phyloP scores from a whole-genome alignment of 2,113 vertebrate genomes.

The Trochalopteron elliotii region DNA sequence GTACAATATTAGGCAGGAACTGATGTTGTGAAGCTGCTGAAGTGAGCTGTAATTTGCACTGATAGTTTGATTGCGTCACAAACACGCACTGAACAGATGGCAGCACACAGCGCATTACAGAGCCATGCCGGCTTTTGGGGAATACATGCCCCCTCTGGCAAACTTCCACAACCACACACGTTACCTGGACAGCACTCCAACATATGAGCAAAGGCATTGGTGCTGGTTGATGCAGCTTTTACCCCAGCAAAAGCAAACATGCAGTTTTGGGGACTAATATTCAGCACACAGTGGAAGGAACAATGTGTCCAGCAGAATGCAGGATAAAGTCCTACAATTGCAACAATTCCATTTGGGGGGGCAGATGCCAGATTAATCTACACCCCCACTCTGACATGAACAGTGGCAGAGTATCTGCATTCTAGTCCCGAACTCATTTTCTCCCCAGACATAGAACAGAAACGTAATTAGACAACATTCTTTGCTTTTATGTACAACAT shows the following conservation, averaged over 20 bases:
- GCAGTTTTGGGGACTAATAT: slow-evolving; percentile 42
- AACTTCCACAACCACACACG: slow-evolving; percentile 59
- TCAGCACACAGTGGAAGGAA: slow-evolving; percentile 56
- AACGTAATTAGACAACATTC: slow-evolving; percentile 12
- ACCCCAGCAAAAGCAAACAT: slow-evolving; percentile 66
- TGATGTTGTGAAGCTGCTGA: slow-evolving; percentile 52
- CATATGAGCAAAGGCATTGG: slow-evolving; percentile 52
- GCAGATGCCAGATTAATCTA: background rate
- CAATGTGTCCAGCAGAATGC: slow-evolving; percentile 62
- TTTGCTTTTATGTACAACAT: slow-evolving; percentile 30
- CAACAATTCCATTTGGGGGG: background rate
- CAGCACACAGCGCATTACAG: slow-evolving; percentile 59
- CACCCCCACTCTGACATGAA: background rate
- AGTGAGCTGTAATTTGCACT: slow-evolving; percentile 36
- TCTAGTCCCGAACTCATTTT: slow-evolving; percentile 52
- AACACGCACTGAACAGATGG: slow-evolving; percentile 58
- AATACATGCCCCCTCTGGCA: slow-evolving; percentile 63
- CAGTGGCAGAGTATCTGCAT: slow-evolving; percentile 31
- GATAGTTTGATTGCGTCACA: slow-evolving; percentile 34
- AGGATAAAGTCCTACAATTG: slow-evolving; percentile 49
- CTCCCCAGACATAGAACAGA: slow-evolving; percentile 56
- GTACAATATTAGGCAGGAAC: background rate
- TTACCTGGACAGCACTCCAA: slow-evolving; percentile 55
- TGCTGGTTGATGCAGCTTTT: slow-evolving; percentile 46
- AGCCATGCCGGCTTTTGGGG: slow-evolving; percentile 56